Conservation (phyloP, 2,113 vertebrate species). For the Leucoraja erinaceus region DNA sequence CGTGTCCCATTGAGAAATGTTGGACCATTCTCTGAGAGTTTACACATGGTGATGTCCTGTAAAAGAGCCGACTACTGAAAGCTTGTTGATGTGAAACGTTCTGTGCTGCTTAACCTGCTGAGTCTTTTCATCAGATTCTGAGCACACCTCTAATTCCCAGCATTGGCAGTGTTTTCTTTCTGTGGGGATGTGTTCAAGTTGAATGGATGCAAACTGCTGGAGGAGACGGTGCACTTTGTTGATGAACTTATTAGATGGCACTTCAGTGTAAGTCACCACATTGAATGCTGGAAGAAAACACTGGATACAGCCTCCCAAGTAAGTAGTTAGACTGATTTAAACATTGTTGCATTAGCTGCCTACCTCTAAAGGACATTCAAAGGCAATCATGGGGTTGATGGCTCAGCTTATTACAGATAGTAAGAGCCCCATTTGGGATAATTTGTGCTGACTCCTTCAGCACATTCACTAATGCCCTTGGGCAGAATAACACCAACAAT, state of each 20-base stretch:
- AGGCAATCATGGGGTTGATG: neutral
- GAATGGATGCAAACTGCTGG: neutral
- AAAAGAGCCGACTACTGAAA: neutral
- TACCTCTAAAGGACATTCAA: neutral
- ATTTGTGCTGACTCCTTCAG: constrained; percentile 6
- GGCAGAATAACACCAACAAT: neutral
- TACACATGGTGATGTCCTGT: neutral
- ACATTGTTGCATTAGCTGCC: neutral
- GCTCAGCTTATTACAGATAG: neutral
- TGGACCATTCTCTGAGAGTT: neutral
- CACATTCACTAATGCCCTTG: neutral
- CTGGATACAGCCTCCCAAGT: neutral
- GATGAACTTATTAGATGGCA: neutral
- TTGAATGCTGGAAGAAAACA: neutral
- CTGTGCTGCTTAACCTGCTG: no score
- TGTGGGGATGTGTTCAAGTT: neutral
- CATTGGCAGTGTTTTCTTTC: no score
- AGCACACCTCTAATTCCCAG: no score
- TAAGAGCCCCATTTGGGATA: neutral
- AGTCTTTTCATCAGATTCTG: no score
- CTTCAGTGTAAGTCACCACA: neutral
- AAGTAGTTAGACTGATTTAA: constrained; percentile 10
- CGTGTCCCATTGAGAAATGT: neutral
- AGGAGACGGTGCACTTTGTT: neutral
- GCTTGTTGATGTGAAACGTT: no score